Evolutionary conservation across 1,140 invertebrate species (phyloP).

Genomic region (Tetramorium parvispinum): DNA sequence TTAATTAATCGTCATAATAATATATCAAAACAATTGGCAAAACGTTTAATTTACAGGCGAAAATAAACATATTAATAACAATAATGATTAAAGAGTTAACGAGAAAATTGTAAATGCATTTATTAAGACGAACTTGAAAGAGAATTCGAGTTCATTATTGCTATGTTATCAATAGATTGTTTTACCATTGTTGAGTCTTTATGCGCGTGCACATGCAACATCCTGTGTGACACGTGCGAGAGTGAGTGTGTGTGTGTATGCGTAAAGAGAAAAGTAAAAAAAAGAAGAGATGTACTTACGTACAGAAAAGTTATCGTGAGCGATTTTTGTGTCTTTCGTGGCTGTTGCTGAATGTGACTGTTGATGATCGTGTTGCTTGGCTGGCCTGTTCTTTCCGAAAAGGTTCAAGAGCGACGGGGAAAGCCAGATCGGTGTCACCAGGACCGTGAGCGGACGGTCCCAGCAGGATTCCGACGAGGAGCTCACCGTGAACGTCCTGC

Average conservation of each 20-base stretch:
- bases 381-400: slow-evolving; percentile 83
- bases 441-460: slow-evolving; percentile 79
- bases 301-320: slow-evolving; percentile 28
- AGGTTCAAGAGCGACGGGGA: slow-evolving; percentile 86
- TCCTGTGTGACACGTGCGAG: slow-evolving; percentile 1
- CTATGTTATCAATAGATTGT: no score
- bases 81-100: not conserved
- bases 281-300: not conserved
- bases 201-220: slow-evolving; percentile 22
- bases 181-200: not conserved
- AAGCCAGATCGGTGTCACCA: slow-evolving; percentile 81
- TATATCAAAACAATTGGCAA: not conserved
- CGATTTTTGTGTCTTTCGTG: slow-evolving; percentile 56
- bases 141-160: not conserved
- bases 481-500: slow-evolving; percentile 85
- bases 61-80: not conserved
- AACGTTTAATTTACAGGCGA: not conserved
- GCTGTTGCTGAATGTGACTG: slow-evolving; percentile 79
- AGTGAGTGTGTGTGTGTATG: not conserved
- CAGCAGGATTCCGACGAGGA: slow-evolving; percentile 85
- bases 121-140: not conserved
- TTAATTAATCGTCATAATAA: not conserved
- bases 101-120: not conserved
- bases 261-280: not conserved
- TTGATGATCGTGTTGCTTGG: slow-evolving; percentile 84